Base-by-base conservation (phyloP, 2,888 invertebrate species). In the Mimas tiliae region DNA sequence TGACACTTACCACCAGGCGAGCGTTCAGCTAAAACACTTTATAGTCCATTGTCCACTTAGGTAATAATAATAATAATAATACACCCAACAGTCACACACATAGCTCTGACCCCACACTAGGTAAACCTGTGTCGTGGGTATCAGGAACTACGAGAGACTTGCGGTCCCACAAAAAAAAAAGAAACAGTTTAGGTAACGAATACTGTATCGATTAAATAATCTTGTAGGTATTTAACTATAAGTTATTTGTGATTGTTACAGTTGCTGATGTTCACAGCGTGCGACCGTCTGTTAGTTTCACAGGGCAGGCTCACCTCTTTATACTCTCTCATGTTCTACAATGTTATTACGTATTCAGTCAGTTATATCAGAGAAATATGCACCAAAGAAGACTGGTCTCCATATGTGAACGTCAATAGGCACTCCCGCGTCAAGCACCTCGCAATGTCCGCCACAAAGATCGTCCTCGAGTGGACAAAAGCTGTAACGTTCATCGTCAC, bases 291-390 rank as follows among this genome's bases (percentile, higher is more conserved):
- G 42, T 88, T 97, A 42, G 91, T 95, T 47, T 93, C 94, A 1
- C 94, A 94, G 80, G 94, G 89, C 74, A 86, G 94, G 75, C 93
- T 96, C 51, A 96, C 96, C 0, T 95, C 95, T 53, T 94, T 97
- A 33, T 97, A 97, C 86, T 96, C 96, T 0, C 91, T 97, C 19
- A 96, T 97, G 96, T 97, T 97, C 89, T 97, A 96, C 94, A 97
- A 97, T 85, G 97, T 97, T 8, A 93, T 96, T 71, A 96, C 97
- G 0, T 97, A 97, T 87, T 96, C 96, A 76, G 95, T 96, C 12
- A 94, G 95, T 74, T 97, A 97, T 88, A 95, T 96, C 27, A 95
- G 96, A 70, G 96, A 96, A 80, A 91, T 96, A 8, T 94, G 96
- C 72, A 95, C 95, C 74, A 96, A 96, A 79, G 96, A 96, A 82